Evolutionary conservation across 2,888 invertebrate species (phyloP).

Genomic region (Blomia tropicalis): DNA sequence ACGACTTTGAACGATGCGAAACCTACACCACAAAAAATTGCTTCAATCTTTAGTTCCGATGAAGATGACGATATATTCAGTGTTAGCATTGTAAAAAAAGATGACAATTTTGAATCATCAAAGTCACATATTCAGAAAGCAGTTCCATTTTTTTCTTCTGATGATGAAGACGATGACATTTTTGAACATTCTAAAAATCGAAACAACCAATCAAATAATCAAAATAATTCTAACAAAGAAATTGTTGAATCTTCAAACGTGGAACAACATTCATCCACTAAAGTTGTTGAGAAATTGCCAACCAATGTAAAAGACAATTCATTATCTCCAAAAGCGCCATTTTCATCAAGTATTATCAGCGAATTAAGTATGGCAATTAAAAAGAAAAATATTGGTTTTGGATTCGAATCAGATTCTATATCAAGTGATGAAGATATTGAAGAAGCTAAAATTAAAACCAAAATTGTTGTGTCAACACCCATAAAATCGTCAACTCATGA

Average conservation of each 20-base stretch:
- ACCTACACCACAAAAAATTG: neutral
- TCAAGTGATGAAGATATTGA: neutral
- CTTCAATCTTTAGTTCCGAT: slow-evolving; percentile 8
- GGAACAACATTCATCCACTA: neutral
- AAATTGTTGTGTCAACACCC: neutral
- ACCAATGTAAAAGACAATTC: neutral
- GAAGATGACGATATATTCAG: slow-evolving; percentile 20
- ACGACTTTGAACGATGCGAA: neutral
- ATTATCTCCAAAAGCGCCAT: neutral
- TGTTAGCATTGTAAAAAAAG: neutral
- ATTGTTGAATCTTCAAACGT: too few species aligned
- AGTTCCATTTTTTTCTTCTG: neutral
- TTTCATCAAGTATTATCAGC: neutral
- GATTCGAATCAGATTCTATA: neutral
- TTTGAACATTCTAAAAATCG: neutral
- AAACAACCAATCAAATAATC: neutral
- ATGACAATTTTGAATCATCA: neutral
- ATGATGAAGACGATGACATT: neutral
- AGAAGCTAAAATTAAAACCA: neutral
- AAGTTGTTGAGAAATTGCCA: too few species aligned
- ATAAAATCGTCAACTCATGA: too few species aligned
- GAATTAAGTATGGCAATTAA: neutral
- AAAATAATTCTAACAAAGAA: too few species aligned
- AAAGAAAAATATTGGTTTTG: neutral
- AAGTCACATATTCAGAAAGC: neutral